Evolutionary conservation across 2,888 invertebrate species (phyloP), one percentile per base, ranked within the genome.

Genomic region (Xiphydria camelus): DNA sequence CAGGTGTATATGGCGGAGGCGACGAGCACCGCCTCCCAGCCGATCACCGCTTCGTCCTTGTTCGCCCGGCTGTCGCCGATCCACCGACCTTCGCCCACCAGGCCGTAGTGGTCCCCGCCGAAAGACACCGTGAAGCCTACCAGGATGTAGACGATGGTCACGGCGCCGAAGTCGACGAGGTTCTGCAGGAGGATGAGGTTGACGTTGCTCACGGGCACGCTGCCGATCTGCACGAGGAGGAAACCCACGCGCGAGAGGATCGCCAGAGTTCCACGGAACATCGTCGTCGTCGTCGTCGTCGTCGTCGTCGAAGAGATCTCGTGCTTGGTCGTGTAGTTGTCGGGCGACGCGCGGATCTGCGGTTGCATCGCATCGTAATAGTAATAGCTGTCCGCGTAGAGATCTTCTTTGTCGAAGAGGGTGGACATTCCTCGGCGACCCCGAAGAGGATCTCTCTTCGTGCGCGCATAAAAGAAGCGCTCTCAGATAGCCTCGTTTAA

Each of bases 141-240:
- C 26, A 26, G n/a, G 7, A 26, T 5, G 43, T 68, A 76, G 2
- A 63, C 56, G 4, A 71, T n/a, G 2, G 68, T 71, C 3, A 61
- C 55, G 38, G 63, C 58, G 4, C 61, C 63, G 4, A 76, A 55
- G 39, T 77, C 76, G 0, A 74, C 32, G 10, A 73, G 51, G 47
- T 77, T 76, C 9, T 75, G 68, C 2, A 76, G 56, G 1, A 76
- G 47, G 12, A 77, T 70, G 23, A 69, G 54, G 39, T 73, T 75
- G 1, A 73, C 66, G 46, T 76, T 71, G 42, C 63, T 67, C 10
- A 67, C 56, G 4, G 76, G 75, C 29, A 76, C 64, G 40, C 67
- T 68, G 17, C 75, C 74, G 6, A 75, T 47, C 55, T 77, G 72
- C 1, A 75, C 51, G 6, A 73, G 51, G 3, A 72, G 52, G 34